Conservation (phyloP, 2,888 invertebrate species). For the Brassicogethes aeneus region DNA sequence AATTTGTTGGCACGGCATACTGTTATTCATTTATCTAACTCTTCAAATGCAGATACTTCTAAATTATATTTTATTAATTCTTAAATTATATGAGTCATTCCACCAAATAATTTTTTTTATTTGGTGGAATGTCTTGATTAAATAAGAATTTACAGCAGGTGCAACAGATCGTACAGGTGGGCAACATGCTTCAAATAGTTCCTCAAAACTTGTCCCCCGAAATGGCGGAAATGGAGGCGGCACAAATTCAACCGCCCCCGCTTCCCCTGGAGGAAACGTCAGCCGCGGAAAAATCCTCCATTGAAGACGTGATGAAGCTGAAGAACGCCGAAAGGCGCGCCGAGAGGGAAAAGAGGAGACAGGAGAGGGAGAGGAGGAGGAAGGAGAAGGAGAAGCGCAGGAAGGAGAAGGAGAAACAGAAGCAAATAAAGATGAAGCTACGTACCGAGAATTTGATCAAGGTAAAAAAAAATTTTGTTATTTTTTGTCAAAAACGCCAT, state of each 20-base stretch:
- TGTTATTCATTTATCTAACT: no score
- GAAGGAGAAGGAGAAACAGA: conserved; percentile 35
- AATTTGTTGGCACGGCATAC: no score
- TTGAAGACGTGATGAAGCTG: conserved; percentile 29
- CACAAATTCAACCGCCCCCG: conserved; percentile 7
- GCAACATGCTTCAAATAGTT: conserved; percentile 53
- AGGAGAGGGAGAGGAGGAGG: conserved; percentile 34
- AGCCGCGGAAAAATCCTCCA: conserved; percentile 21
- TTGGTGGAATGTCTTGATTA: no score
- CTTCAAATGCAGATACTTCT: no score
- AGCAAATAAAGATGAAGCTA: conserved; percentile 33
- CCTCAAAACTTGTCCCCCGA: conserved; percentile 28
- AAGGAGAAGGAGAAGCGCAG: conserved; percentile 36
- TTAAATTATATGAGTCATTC: no score
- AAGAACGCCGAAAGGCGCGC: conserved; percentile 33
- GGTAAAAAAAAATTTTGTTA: conserved; percentile 29
- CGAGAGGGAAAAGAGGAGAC: conserved; percentile 33
- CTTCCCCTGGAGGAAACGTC: conserved; percentile 1
- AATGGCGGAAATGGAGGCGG: conserved; percentile 4
- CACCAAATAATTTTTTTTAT: no score
- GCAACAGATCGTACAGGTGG: conserved; percentile 42
- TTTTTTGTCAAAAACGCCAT: no score
- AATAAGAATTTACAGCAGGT: no score
- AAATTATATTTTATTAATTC: no score
- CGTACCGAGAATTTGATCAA: conserved; percentile 40